A percentile compares a stretch with the other conserved stretches of the same genome.
phyloP scores from a whole-genome alignment of 2,797 vertebrate species.

The Periparus ater region DNA sequence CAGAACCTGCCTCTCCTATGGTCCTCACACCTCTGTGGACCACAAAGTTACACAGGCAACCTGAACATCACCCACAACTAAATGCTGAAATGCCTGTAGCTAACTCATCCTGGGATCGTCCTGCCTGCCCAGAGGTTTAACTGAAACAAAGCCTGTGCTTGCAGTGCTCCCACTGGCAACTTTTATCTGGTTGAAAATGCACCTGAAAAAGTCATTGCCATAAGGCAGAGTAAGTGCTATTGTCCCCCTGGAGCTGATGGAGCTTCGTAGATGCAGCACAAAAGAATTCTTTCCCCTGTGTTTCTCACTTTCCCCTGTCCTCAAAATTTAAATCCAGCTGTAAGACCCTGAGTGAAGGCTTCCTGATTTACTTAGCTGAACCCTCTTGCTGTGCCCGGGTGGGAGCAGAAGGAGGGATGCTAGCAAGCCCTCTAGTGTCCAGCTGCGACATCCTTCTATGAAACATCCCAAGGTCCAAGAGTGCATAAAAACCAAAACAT shows the following conservation, averaged over 20 bases:
- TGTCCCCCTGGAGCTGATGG: not conserved
- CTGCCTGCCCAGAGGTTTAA: not conserved
- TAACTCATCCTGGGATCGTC: not conserved
- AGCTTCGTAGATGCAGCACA: not conserved
- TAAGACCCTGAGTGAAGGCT: not conserved
- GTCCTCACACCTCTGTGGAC: fast-evolving
- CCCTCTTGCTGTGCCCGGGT: fast-evolving
- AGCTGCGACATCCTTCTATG: not conserved
- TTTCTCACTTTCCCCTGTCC: not conserved
- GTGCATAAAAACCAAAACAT: not conserved
- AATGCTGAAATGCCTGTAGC: not conserved
- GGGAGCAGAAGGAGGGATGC: not conserved
- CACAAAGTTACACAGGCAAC: not conserved
- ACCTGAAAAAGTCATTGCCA: not conserved
- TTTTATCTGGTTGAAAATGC: not conserved
- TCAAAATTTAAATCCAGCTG: not conserved
- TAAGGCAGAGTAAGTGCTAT: not conserved
- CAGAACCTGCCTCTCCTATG: not conserved
- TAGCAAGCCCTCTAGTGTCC: conserved; percentile 63
- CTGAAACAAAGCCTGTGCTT: not conserved
- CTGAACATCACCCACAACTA: not conserved
- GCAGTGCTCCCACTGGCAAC: not conserved
- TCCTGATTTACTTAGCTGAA: not conserved
- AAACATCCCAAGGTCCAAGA: not conserved
- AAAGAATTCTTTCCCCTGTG: not conserved